phyloP scores from a whole-genome alignment of 1,140 invertebrate species.

The Drosophila nebulosa region DNA sequence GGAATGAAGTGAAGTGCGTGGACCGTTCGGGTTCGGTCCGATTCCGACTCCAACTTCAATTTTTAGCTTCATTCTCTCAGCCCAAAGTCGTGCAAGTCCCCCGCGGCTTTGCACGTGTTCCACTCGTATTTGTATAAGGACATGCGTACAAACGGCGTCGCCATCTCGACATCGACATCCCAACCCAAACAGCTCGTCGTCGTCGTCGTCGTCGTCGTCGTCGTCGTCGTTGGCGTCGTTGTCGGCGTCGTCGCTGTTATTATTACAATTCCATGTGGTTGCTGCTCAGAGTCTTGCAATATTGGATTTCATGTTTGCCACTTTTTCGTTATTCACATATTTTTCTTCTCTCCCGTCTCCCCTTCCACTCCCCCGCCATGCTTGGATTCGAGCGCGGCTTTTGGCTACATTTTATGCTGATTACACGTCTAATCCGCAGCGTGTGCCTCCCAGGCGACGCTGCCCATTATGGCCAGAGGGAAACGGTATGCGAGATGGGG shows the following conservation, averaged over 20 bases:
- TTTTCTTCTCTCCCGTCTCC: not conserved
- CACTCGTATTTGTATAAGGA: conserved; percentile 63
- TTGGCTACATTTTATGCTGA: conserved; percentile 77
- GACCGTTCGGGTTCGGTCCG: too few species aligned
- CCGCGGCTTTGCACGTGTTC: conserved; percentile 80
- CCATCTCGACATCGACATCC: conserved; percentile 27
- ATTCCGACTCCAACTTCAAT: conserved; percentile 25
- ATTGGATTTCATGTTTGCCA: conserved; percentile 78
- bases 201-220: conserved; percentile 15
- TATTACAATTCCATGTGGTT: conserved; percentile 55
- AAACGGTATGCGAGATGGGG: not conserved
- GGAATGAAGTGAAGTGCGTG: conserved; percentile 52
- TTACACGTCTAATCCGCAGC: conserved; percentile 78
- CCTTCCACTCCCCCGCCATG: not conserved
- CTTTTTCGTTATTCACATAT: conserved; percentile 44
- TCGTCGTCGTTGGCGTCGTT: conserved; percentile 10
- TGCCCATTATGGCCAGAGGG: not conserved
- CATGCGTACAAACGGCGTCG: conserved; percentile 66
- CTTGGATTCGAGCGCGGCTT: conserved; percentile 33
- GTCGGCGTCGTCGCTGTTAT: conserved; percentile 17
- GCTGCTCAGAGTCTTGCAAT: conserved; percentile 51
- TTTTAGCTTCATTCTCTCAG: conserved; percentile 41
- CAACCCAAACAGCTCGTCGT: not conserved
- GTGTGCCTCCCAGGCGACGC: conserved; percentile 43
- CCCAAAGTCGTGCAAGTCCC: conserved; percentile 73